Evolutionary conservation across 2,888 invertebrate species (phyloP).

Genomic region (Drosophila maculinotata): DNA sequence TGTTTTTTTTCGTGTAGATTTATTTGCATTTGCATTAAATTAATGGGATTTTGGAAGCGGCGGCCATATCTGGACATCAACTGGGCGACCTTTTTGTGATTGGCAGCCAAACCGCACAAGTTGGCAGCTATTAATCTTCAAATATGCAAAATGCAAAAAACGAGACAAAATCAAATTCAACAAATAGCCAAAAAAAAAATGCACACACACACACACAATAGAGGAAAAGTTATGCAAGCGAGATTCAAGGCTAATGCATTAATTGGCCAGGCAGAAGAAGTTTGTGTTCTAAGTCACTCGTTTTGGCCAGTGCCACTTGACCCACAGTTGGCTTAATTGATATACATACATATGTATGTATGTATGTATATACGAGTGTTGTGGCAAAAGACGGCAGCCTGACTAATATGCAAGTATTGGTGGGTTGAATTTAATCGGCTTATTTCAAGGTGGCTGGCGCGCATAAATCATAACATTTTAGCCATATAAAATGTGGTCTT

Average conservation of each 20-base stretch:
- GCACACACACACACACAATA: conserved; percentile 12
- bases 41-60: conserved; percentile 62
- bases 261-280: conserved; percentile 23
- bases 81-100: conserved; percentile 77
- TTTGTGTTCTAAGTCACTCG: conserved; percentile 53
- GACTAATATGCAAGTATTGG: conserved; percentile 29
- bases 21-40: conserved; percentile 76
- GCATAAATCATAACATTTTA: conserved; percentile 65
- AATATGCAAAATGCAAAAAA: conserved; percentile 19
- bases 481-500: conserved; percentile 63
- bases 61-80: conserved; percentile 66
- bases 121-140: conserved; percentile 74
- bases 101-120: conserved; percentile 64
- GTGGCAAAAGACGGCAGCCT: conserved; percentile 1
- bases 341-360: background rate
- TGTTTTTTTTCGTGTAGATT: conserved; percentile 54
- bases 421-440: conserved; percentile 40
- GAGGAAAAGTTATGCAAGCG: conserved; percentile 52
- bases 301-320: conserved; percentile 24
- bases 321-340: conserved; percentile 7
- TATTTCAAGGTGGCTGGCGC: conserved; percentile 52
- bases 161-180: conserved; percentile 1
- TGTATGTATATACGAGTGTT: conserved; percentile 10
- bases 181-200: no score
- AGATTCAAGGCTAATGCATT: conserved; percentile 32